Conservation (phyloP, 2,113 vertebrate species). For the Trinectes maculatus region DNA sequence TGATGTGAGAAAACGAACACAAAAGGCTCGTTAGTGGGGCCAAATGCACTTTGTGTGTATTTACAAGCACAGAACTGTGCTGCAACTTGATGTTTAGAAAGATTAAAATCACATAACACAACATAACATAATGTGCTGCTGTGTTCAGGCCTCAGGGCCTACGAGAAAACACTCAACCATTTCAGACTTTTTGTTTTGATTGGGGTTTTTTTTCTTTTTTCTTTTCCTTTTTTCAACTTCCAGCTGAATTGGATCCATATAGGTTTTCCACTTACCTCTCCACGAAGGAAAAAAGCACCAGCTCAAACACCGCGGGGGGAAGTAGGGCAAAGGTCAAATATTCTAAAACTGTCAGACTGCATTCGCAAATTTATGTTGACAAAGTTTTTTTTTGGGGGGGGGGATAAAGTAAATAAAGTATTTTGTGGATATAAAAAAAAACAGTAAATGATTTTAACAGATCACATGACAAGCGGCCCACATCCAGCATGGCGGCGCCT, state of each 20-base stretch:
- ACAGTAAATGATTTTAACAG: neutral
- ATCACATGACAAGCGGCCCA: conserved; percentile 10
- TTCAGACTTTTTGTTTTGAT: conserved; percentile 22
- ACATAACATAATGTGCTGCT: neutral
- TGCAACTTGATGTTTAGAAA: neutral
- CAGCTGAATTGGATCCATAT: conserved; percentile 87
- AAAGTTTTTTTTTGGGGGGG: too few species aligned
- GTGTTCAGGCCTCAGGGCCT: neutral
- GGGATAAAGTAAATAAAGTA: neutral
- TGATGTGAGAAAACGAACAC: neutral
- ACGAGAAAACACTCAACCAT: conserved; percentile 13
- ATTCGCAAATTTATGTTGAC: too few species aligned
- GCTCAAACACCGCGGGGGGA: conserved; percentile 89
- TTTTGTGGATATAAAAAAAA: neutral
- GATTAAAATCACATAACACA: neutral
- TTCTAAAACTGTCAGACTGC: too few species aligned
- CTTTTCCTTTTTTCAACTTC: conserved; percentile 82
- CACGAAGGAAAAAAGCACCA: conserved; percentile 84
- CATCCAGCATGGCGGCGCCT: conserved; percentile 36
- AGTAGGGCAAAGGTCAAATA: conserved; percentile 81
- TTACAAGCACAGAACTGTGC: neutral
- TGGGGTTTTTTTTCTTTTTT: neutral
- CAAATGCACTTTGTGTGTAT: neutral
- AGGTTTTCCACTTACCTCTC: conserved; percentile 91
- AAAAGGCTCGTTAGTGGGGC: too few species aligned